These are phyloP conservation scores for Diloba caeruleocephala DNA, from an alignment of 2,888 invertebrate genomes.

Conservation along the genomic window DNA sequence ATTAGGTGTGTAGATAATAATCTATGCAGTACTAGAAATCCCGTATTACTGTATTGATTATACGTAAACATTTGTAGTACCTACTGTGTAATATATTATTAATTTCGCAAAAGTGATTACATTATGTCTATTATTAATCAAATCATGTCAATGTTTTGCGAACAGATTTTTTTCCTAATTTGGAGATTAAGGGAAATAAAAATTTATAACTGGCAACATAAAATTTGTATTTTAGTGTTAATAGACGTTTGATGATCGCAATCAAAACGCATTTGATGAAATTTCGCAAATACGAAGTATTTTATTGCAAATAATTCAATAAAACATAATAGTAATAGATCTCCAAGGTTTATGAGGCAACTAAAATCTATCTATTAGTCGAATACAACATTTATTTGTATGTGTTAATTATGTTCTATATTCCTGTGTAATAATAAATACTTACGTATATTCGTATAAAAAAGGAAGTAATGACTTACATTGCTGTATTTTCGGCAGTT, in stretches of 20 bases:
- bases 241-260: constrained; percentile 32
- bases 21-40: constrained; percentile 6
- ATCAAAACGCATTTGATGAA: constrained; percentile 27
- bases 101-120: constrained; percentile 7
- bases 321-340: constrained; percentile 19
- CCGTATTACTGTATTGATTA: neutral
- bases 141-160: constrained; percentile 21
- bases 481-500: too few relatives aligned
- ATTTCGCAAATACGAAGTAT: constrained; percentile 38
- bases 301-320: constrained; percentile 39
- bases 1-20: constrained; percentile 6
- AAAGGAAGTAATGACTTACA: too few relatives aligned
- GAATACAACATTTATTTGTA: neutral
- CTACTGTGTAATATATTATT: neutral
- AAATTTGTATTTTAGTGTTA: constrained; percentile 29
- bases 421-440: too few relatives aligned
- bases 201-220: constrained; percentile 21
- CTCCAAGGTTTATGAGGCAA: constrained; percentile 36
- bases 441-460: too few relatives aligned
- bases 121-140: constrained; percentile 3
- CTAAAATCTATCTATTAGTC: neutral
- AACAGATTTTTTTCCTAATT: constrained; percentile 26
- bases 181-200: constrained; percentile 29
- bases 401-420: too few relatives aligned
- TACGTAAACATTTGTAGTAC: too few relatives aligned